Percentiles rank a stretch among this genome's conserved stretches.
Evolutionary conservation across 2,888 invertebrate species (phyloP).

Genomic region (Apamea epomidion): DNA sequence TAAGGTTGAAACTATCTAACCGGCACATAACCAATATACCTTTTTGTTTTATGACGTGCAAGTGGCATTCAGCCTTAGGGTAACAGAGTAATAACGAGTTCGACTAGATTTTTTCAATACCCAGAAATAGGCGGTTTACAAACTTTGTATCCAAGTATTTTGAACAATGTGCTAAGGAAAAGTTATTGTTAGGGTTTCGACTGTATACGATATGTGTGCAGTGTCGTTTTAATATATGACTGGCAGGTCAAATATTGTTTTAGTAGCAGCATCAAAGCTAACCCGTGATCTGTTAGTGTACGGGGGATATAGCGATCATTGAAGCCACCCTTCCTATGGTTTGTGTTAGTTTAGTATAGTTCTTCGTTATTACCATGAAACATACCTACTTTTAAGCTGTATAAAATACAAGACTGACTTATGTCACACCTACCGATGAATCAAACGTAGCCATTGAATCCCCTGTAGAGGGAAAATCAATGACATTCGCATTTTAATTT

Average conservation of each 20-base stretch:
- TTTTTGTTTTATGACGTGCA: background rate
- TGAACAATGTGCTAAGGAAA: background rate
- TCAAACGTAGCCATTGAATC: background rate
- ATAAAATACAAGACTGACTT: background rate
- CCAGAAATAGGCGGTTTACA: background rate
- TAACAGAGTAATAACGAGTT: background rate
- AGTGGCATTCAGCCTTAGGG: background rate
- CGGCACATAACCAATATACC: background rate
- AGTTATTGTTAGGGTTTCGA: constrained; percentile 14
- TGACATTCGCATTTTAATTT: background rate
- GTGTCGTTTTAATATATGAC: constrained; percentile 21
- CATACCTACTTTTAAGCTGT: no score
- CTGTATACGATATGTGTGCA: constrained; percentile 16
- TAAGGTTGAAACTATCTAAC: background rate
- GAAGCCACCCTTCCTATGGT: background rate
- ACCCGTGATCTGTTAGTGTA: constrained; percentile 19
- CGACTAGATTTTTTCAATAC: background rate
- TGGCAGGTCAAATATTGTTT: constrained; percentile 32
- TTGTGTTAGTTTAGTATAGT: background rate
- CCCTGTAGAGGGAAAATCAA: background rate
- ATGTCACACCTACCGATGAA: background rate
- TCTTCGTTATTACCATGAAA: background rate
- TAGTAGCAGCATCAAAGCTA: constrained; percentile 12
- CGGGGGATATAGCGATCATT: background rate
- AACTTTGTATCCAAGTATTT: background rate